Evolutionary conservation across 2,113 vertebrate species (phyloP).

Genomic region (Chamaea fasciata): DNA sequence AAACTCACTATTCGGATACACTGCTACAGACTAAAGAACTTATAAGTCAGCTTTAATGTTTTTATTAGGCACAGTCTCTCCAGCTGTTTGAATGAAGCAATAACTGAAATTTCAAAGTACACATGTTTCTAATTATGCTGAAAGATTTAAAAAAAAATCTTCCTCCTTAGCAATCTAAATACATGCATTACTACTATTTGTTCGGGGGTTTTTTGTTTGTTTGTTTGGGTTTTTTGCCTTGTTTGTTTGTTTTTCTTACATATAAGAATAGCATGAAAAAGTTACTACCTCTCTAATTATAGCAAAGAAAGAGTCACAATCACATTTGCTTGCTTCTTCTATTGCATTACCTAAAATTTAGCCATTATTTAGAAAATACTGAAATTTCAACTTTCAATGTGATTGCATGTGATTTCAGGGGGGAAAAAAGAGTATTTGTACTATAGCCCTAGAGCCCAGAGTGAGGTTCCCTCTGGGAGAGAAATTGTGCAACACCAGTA

Average conservation of each 20-base stretch:
- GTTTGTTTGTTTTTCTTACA: not conserved
- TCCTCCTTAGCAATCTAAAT: not conserved
- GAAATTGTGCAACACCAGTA: not conserved
- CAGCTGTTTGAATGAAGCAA: constrained; percentile 1
- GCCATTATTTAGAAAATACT: not conserved
- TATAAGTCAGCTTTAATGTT: not conserved
- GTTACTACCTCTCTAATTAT: not conserved
- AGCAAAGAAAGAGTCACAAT: not conserved
- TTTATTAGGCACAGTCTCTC: not conserved
- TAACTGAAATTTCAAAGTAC: not conserved
- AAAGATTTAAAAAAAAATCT: not conserved
- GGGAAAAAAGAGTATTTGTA: fast-evolving
- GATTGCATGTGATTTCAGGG: not conserved
- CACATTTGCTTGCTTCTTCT: not conserved
- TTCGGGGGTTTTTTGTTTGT: not conserved
- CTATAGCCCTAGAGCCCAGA: not conserved
- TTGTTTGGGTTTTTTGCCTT: not conserved
- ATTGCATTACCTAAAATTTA: not conserved
- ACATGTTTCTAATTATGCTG: not conserved
- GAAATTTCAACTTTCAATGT: not conserved
- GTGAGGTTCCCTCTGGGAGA: not conserved
- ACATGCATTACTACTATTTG: not conserved
- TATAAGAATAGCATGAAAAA: not conserved
- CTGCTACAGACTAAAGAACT: not conserved
- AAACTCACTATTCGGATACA: not conserved